phyloP scores from a whole-genome alignment of 2,888 invertebrate genomes.

The Caprella mutica region DNA sequence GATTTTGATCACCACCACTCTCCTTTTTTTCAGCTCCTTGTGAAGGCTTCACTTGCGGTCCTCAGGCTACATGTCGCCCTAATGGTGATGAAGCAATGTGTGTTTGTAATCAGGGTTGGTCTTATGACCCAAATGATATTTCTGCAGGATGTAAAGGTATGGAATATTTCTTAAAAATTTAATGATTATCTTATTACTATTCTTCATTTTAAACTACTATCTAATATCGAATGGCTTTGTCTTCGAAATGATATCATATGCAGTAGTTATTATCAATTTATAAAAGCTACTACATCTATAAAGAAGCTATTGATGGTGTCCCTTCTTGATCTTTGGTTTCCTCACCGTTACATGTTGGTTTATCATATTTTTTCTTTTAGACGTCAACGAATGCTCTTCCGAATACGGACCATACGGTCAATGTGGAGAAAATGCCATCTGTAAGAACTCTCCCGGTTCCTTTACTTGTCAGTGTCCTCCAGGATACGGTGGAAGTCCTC shows the following conservation, averaged over 20 bases:
- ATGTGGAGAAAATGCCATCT: constrained; percentile 71
- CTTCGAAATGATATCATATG: no score
- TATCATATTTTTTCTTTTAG: constrained; percentile 46
- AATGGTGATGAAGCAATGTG: constrained; percentile 81
- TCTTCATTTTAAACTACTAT: no score
- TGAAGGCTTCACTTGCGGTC: constrained; percentile 77
- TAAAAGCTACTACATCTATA: no score
- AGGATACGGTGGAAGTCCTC: constrained; percentile 75
- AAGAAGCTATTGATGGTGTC: no score
- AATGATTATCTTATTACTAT: no score
- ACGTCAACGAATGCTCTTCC: constrained; percentile 80
- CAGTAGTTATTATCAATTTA: no score
- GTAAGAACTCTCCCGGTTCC: constrained; percentile 66
- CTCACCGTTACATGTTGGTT: no score
- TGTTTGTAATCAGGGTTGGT: constrained; percentile 86
- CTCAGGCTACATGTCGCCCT: constrained; percentile 77
- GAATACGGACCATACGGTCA: constrained; percentile 63
- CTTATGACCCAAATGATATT: constrained; percentile 76
- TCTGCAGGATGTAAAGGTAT: constrained; percentile 70
- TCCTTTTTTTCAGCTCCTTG: constrained; percentile 67
- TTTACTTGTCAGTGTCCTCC: constrained; percentile 69
- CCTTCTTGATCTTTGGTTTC: no score
- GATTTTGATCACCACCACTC: no score
- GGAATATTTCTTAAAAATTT: constrained; percentile 25
- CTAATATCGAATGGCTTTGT: no score